Conservation (phyloP, 2,113 vertebrate species). For the Phalacrocorax carbo region DNA sequence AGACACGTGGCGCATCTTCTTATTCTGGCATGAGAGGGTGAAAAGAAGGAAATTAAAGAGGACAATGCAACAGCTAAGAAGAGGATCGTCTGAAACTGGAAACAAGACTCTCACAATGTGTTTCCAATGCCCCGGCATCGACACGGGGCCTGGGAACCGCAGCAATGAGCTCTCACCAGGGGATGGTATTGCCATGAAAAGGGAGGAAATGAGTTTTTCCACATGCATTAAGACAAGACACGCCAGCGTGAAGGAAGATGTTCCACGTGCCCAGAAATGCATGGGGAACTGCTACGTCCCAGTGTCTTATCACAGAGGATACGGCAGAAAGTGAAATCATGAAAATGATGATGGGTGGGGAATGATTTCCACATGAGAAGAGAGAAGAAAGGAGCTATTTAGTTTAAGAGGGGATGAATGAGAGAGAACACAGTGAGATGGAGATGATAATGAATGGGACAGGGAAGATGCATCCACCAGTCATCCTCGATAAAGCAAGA, state of each 20-base stretch:
- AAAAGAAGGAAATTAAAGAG: background rate
- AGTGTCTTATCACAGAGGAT: background rate
- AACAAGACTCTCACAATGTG: background rate
- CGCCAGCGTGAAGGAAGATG: background rate
- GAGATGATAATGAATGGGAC: conserved; percentile 2
- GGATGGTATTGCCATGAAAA: background rate
- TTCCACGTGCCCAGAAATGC: background rate
- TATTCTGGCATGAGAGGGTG: background rate
- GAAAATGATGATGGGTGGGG: conserved; percentile 54
- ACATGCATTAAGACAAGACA: conserved; percentile 58
- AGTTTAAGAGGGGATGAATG: background rate
- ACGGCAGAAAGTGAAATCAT: conserved; percentile 24
- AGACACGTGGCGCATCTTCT: background rate
- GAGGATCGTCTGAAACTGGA: background rate
- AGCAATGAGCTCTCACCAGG: background rate
- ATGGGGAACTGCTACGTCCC: background rate
- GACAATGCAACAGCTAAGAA: background rate
- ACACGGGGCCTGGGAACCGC: background rate
- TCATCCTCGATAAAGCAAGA: background rate
- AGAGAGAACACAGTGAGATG: background rate
- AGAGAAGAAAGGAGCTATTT: conserved; percentile 60
- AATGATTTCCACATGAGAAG: conserved; percentile 50
- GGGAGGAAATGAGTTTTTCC: conserved; percentile 55
- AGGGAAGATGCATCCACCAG: background rate
- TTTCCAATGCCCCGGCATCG: background rate